phyloP scores from a whole-genome alignment of 2,888 invertebrate genomes.

The Sacculina carcini region DNA sequence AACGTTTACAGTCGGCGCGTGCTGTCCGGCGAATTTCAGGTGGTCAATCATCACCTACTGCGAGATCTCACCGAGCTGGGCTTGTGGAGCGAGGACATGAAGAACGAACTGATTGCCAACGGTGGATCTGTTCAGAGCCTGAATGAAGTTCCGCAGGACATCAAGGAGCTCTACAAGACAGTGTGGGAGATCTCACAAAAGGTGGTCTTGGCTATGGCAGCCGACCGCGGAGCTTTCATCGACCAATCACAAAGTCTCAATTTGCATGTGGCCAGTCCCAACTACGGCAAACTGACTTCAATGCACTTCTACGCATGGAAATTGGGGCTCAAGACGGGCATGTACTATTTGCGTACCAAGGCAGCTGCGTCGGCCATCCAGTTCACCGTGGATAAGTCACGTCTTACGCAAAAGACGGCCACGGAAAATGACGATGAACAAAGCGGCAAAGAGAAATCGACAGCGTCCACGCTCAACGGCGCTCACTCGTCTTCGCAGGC shows the following conservation, averaged over 20 bases:
- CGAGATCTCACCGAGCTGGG: slow-evolving; percentile 70
- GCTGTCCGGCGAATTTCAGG: slow-evolving; percentile 71
- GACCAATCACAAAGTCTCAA: slow-evolving; percentile 98
- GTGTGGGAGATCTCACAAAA: slow-evolving; percentile 94
- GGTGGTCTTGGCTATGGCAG: slow-evolving; percentile 79
- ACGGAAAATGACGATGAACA: slow-evolving; percentile 40
- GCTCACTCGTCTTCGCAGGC: not conserved
- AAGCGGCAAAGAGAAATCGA: not conserved
- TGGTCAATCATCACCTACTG: slow-evolving; percentile 85
- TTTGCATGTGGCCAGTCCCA: slow-evolving; percentile 83
- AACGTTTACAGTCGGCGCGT: slow-evolving; percentile 78
- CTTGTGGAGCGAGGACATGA: slow-evolving; percentile 86
- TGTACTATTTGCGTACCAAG: slow-evolving; percentile 93
- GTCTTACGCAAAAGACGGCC: slow-evolving; percentile 37
- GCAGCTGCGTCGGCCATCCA: slow-evolving; percentile 90
- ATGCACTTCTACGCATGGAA: slow-evolving; percentile 98
- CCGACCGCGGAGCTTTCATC: slow-evolving; percentile 88
- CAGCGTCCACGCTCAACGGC: not conserved
- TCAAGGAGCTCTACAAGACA: slow-evolving; percentile 74
- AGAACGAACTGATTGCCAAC: slow-evolving; percentile 66
- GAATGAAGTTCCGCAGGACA: slow-evolving; percentile 49
- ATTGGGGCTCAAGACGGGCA: slow-evolving; percentile 87
- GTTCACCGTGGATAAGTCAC: slow-evolving; percentile 81
- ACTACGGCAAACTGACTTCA: slow-evolving; percentile 73
- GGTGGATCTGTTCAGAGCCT: slow-evolving; percentile 80